A percentile compares a stretch with the other conserved stretches of the same genome.
phyloP scores from a whole-genome alignment of 2,888 invertebrate species.

The Mycalesis mineus region DNA sequence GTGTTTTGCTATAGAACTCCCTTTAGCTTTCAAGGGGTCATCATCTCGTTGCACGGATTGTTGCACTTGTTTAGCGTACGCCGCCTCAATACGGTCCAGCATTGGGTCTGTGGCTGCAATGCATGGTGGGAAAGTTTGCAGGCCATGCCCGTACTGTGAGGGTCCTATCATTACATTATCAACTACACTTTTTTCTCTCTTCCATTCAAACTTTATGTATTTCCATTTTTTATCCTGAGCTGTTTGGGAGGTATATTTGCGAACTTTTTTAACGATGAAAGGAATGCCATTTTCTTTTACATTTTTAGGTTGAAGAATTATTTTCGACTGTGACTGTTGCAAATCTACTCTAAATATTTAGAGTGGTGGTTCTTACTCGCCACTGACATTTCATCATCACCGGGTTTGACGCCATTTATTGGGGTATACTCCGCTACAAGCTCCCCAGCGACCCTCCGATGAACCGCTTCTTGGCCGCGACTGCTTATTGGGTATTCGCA shows the following conservation, averaged over 20 bases:
- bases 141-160: conserved; percentile 88
- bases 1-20: conserved; percentile 81
- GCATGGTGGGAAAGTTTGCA: conserved; percentile 81
- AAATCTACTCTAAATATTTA: conserved; percentile 96
- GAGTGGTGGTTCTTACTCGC: too few relatives aligned
- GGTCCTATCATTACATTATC: conserved; percentile 93
- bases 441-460: too few relatives aligned
- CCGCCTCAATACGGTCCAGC: conserved; percentile 85
- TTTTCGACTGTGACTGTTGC: conserved; percentile 93
- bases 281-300: conserved; percentile 96
- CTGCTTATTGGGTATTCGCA: too few relatives aligned
- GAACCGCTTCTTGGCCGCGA: too few relatives aligned
- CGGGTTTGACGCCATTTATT: too few relatives aligned
- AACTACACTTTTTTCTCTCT: conserved; percentile 91
- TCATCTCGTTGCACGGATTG: conserved; percentile 88
- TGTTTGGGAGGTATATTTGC: conserved; percentile 83
- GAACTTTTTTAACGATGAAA: conserved; percentile 92
- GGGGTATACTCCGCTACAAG: too few relatives aligned
- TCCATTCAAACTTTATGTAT: conserved; percentile 92
- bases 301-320: conserved; percentile 92
- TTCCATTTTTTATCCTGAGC: conserved; percentile 85
- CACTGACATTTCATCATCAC: too few relatives aligned
- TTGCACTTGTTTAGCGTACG: conserved; percentile 84
- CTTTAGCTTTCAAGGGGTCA: conserved; percentile 85
- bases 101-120: conserved; percentile 79